phyloP scores from a whole-genome alignment of 2,113 vertebrate genomes.

The Chaetodon trifascialis region DNA sequence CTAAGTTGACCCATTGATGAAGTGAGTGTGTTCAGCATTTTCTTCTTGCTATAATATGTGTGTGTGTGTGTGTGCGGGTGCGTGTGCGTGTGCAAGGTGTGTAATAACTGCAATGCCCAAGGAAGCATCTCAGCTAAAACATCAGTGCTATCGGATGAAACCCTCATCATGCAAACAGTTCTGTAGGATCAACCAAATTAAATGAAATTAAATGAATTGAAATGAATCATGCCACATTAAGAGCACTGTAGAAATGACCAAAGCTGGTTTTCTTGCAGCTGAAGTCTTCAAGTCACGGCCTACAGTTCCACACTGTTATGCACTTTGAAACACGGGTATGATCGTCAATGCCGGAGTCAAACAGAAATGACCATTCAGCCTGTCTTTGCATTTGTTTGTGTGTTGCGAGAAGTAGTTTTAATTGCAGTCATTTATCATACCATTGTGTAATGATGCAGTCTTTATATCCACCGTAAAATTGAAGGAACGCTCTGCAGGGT shows the following conservation, averaged over 20 bases:
- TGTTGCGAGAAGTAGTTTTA: constrained; percentile 1
- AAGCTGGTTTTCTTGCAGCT: constrained; percentile 14
- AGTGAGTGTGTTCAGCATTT: constrained; percentile 34
- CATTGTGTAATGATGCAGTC: not conserved
- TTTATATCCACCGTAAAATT: not conserved
- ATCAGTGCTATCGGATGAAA: constrained; percentile 1
- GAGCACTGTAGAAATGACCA: constrained; percentile 21
- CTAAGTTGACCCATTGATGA: constrained; percentile 17
- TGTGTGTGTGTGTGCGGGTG: constrained; percentile 5
- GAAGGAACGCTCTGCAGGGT: not conserved
- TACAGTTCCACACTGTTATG: constrained; percentile 26
- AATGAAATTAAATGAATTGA: no score
- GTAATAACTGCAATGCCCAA: not conserved
- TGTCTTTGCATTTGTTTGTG: not conserved
- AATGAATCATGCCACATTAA: not conserved
- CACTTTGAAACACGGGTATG: constrained; percentile 50
- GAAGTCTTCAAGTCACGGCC: constrained; percentile 10
- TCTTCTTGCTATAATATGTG: constrained; percentile 6
- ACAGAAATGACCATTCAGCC: constrained; percentile 6
- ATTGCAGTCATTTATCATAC: not conserved
- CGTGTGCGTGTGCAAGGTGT: not conserved
- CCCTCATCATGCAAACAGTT: not conserved
- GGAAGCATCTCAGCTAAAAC: not conserved
- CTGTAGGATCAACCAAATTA: not conserved
- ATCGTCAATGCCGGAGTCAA: constrained; percentile 12